Conservation (phyloP, 2,113 vertebrate genomes). For the Rhombomys opimus region DNA sequence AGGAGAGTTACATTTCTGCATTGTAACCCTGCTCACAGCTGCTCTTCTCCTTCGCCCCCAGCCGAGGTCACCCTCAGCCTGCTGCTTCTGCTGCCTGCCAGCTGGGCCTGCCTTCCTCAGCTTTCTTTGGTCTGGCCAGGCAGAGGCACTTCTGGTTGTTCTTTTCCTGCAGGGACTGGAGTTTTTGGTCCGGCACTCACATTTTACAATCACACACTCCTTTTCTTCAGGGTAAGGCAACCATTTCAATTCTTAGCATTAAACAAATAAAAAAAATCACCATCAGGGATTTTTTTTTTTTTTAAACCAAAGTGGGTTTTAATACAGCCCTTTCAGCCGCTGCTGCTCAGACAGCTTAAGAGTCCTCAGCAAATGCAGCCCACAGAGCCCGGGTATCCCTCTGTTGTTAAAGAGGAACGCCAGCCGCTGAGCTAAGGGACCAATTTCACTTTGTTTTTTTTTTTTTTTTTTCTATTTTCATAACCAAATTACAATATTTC, state of each 20-base stretch:
- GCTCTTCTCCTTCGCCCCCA: background rate
- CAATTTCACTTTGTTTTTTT: background rate
- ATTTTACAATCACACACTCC: background rate
- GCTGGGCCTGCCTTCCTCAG: background rate
- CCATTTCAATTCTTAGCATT: background rate
- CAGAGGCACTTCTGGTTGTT: background rate
- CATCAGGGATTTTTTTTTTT: too few species aligned
- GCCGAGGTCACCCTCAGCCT: slow-evolving; percentile 26
- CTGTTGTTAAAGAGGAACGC: background rate
- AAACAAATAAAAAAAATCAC: background rate
- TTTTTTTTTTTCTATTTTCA: background rate
- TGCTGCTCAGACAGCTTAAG: background rate
- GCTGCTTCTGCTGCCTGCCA: background rate
- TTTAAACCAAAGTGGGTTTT: background rate
- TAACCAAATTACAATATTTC: slow-evolving; percentile 8
- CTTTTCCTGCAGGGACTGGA: background rate
- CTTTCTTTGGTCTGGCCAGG: too few species aligned
- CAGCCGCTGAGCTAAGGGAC: background rate
- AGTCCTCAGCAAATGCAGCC: background rate
- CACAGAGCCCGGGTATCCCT: background rate
- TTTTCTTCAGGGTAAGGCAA: background rate
- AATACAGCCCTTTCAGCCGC: background rate
- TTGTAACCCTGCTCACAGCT: background rate
- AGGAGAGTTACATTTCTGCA: rapidly evolving
- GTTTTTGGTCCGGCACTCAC: background rate